Evolutionary conservation across 2,888 invertebrate genomes (phyloP), one percentile per base, ranked within the genome.

Genomic region (Fabriciana adippe): DNA sequence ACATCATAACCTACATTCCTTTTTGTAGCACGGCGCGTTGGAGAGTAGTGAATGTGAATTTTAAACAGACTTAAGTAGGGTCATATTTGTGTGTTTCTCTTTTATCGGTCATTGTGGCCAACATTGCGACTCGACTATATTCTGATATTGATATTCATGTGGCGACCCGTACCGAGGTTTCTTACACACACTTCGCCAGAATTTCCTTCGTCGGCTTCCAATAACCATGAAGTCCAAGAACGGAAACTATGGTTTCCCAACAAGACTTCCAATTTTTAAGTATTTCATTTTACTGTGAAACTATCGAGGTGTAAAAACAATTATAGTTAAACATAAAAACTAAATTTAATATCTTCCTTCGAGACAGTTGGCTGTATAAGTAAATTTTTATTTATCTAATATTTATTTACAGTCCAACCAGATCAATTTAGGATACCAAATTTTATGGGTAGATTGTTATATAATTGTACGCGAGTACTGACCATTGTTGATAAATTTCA

Each of bases 1-100:
- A 87, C 90, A 90, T 91, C 87, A 89, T 92, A 91, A 92, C 92
- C 92, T 90, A 92, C 87, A 92, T 92, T 88, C 90, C 88, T 81
- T 80, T 83, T 79, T 84, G 86, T 85, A 82, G 85, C 79, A 82
- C 76, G 82, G 78, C 78, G 76, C 78, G 75, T 72, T 79, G 81
- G 76, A 76, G 78, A 78, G 31, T 81, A 77, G 82, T 83, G 86
- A 89, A 88, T 89, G 86, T 92, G 88, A 88, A 88, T 91, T 89
- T 88, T 90, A 91, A 90, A 84, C 82, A 81, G 81, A 85, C 78
- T 82, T 77, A 81, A 79, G 85, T 90, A 90, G 85, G 87, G 84
- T 84, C 87, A 88, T 87, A 90, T 86, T 90, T 82, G 90, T 83
- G 85, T 89, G 89, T 83, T 87, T 85, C 86, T 86, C 83, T 86